Conservation (phyloP, 1,140 invertebrate species). For the Steinernema khuongi region DNA sequence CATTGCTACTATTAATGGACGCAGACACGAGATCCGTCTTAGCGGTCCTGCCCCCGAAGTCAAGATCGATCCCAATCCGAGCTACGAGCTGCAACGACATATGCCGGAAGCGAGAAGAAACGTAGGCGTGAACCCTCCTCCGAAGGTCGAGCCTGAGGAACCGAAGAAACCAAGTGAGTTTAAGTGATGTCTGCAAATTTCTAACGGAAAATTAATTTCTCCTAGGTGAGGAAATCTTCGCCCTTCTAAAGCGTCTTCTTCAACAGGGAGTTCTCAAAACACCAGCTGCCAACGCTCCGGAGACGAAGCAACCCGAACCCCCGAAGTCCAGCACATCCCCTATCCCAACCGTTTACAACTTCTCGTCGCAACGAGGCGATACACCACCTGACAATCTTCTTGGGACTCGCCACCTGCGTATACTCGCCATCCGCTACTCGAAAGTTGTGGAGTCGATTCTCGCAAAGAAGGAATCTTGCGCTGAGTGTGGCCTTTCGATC, state of each 20-base stretch:
- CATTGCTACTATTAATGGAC: conserved; percentile 71
- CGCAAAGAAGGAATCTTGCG: background rate
- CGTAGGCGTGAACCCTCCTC: background rate
- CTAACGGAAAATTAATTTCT: background rate
- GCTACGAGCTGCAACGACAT: conserved; percentile 45
- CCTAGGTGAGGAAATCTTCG: background rate
- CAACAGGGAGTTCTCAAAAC: conserved; percentile 1
- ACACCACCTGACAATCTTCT: conserved; percentile 19
- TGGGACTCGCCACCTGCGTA: background rate
- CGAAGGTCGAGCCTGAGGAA: background rate
- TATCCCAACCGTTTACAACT: background rate
- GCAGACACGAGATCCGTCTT: conserved; percentile 75
- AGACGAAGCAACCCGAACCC: background rate
- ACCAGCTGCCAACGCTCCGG: background rate
- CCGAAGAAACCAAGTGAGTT: background rate
- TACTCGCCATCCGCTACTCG: background rate
- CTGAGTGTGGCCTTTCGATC: background rate
- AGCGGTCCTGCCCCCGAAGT: conserved; percentile 72
- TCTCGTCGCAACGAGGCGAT: conserved; percentile 18
- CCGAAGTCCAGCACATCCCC: background rate
- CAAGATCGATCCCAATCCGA: conserved; percentile 61
- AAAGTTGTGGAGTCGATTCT: background rate
- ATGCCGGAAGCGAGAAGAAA: background rate
- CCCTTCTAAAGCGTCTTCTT: conserved; percentile 25
- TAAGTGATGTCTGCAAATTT: background rate